Conservation (phyloP, 2,113 vertebrate species). For the Gulo gulo region DNA sequence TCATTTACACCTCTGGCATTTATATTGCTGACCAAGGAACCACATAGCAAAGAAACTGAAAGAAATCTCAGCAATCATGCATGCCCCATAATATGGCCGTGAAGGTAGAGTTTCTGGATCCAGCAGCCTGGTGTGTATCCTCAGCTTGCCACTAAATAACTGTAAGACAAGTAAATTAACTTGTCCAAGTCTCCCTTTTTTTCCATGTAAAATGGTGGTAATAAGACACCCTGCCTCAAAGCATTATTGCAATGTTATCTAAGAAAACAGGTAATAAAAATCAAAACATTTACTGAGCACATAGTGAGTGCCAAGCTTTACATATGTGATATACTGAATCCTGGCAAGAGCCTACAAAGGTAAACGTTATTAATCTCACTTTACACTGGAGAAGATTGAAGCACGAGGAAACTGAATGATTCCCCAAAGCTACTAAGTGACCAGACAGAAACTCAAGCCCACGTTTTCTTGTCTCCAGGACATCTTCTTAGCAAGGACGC, state of each 20-base stretch:
- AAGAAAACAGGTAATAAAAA: neutral
- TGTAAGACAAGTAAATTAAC: neutral
- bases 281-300: neutral
- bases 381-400: slow-evolving; percentile 25
- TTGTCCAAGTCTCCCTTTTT: neutral
- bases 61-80: neutral
- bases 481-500: neutral
- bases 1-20: slow-evolving; percentile 5
- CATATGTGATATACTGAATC: neutral
- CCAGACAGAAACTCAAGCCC: neutral
- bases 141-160: neutral
- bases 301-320: neutral
- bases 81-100: neutral
- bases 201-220: neutral
- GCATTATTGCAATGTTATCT: neutral
- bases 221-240: neutral
- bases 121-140: neutral
- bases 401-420: neutral
- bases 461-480: neutral
- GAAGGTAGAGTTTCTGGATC: neutral
- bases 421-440: neutral
- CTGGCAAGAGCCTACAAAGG: neutral
- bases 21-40: neutral
- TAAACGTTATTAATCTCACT: neutral
- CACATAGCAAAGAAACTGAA: neutral